These are phyloP conservation scores for Hypena proboscidalis DNA, from an alignment of 2,888 invertebrate species.

Conservation along the genomic window DNA sequence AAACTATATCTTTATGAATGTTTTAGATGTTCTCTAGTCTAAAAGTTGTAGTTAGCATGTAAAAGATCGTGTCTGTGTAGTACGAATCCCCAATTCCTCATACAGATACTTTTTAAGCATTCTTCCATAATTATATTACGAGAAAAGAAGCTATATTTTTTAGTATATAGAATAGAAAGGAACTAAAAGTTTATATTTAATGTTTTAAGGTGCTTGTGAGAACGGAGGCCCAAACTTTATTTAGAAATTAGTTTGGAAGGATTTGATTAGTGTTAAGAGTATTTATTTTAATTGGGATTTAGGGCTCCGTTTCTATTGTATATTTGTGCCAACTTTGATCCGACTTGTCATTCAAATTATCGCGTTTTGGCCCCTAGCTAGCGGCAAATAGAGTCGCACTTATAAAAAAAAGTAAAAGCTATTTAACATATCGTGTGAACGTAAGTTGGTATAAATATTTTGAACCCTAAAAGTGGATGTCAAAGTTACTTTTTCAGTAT, in stretches of 20 bases:
- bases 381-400: slow-evolving; percentile 8
- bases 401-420: slow-evolving; percentile 7
- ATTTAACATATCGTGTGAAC: slow-evolving; percentile 66
- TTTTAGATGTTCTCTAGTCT: slow-evolving; percentile 81
- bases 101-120: slow-evolving; percentile 67
- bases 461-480: slow-evolving; percentile 51
- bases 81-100: slow-evolving; percentile 56
- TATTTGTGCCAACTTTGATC: slow-evolving; percentile 76
- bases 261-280: slow-evolving; percentile 76
- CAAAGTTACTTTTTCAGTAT: slow-evolving; percentile 79
- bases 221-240: slow-evolving; percentile 63
- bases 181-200: slow-evolving; percentile 53
- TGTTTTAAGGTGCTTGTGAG: slow-evolving; percentile 73
- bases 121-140: slow-evolving; percentile 70
- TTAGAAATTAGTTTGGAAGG: slow-evolving; percentile 67
- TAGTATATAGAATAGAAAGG: slow-evolving; percentile 63
- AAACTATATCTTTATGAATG: slow-evolving; percentile 66
- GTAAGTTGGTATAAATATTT: slow-evolving; percentile 68
- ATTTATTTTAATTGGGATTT: slow-evolving; percentile 67
- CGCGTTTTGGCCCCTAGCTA: slow-evolving; percentile 18
- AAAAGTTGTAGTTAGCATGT: slow-evolving; percentile 73
- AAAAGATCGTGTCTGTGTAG: slow-evolving; percentile 39
- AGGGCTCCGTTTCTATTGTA: slow-evolving; percentile 64
- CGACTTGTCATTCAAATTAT: slow-evolving; percentile 30
- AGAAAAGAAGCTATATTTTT: slow-evolving; percentile 75